Base-by-base conservation (phyloP, 2,113 vertebrate species). In the Percina caprodes region DNA sequence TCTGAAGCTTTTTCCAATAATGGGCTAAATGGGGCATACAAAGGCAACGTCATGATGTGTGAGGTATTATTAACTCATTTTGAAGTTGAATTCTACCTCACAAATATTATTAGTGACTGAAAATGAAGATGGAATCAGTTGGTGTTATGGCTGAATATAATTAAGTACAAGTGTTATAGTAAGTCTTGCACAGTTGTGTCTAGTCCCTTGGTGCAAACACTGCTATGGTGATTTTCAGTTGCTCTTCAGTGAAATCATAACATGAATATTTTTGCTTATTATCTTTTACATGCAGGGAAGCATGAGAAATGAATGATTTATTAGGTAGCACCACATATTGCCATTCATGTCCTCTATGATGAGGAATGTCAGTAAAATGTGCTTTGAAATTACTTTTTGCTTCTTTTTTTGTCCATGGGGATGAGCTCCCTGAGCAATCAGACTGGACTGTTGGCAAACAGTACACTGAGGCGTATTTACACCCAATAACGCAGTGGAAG, bases 301-400 rank as follows among this genome's bases (percentile, higher is more conserved):
- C 60, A 42, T 54, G 35, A 49, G 35, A 15, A 84, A 81, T 61
- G 10, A 84, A 86, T 82, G 55, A 84, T 86, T 86, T 69, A 82
- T 72, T 59, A 59, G 48, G 45, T 52, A 26, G 73, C 63, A 13
- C 61, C 21, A 30, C 46, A 63, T 33, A 79, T 42, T 76, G 24
- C 58, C 61, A 46, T 42, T 33, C 48, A 35, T 83, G 51, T 67
- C 78, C 33, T n/a, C 18, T 3, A n/a, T 68, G 61, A 79, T 61
- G 75, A 66, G 1, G 48, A 74, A 68, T 68, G 79, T 75, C 48
- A 74, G 51, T 12, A 71, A 75, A 82, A 51, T 74, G 56, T 52
- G 59, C 71, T 70, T 61, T 46, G 26, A 72, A 58, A 76, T 63
- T 5, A 51, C 30, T 80, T 79, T 11, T 49, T 42, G 35, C 70